A percentile compares a stretch with the other conserved stretches of the same genome.
Evolutionary conservation across 2,113 vertebrate genomes (phyloP).

Genomic region (Saccopteryx leptura): DNA sequence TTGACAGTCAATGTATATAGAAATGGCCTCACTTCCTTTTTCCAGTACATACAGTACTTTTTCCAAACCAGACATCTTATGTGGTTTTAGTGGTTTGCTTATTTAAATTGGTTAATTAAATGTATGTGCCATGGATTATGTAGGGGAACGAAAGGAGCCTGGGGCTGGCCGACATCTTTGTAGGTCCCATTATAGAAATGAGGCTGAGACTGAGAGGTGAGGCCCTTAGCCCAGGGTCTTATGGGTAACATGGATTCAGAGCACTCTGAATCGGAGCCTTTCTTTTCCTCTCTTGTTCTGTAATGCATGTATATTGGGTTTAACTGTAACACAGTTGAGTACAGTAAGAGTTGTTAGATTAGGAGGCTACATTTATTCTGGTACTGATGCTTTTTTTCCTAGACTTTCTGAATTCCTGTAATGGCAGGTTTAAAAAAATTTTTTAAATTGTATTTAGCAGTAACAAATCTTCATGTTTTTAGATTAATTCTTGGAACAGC

Average conservation of each 20-base stretch:
- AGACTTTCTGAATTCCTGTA: neutral
- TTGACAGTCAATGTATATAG: neutral
- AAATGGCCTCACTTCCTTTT: neutral
- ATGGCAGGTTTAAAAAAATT: neutral
- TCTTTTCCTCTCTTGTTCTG: neutral
- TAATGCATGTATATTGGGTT: neutral
- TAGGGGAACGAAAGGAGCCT: neutral
- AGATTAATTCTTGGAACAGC: neutral
- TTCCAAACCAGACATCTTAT: too few relatives aligned
- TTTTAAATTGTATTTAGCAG: neutral
- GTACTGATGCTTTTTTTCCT: neutral
- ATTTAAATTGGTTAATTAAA: neutral
- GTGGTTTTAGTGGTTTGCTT: neutral
- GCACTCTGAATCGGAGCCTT: neutral
- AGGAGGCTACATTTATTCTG: neutral
- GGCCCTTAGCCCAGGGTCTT: neutral
- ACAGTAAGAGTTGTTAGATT: neutral
- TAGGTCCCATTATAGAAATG: rapidly evolving
- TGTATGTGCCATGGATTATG: neutral
- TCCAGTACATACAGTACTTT: neutral
- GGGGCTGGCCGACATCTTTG: too few relatives aligned
- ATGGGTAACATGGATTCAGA: neutral
- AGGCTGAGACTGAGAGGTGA: neutral
- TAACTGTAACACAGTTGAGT: neutral
- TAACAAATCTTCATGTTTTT: neutral